Base-by-base conservation (phyloP, 2,113 vertebrate genomes). In the Lophura nycthemera region DNA sequence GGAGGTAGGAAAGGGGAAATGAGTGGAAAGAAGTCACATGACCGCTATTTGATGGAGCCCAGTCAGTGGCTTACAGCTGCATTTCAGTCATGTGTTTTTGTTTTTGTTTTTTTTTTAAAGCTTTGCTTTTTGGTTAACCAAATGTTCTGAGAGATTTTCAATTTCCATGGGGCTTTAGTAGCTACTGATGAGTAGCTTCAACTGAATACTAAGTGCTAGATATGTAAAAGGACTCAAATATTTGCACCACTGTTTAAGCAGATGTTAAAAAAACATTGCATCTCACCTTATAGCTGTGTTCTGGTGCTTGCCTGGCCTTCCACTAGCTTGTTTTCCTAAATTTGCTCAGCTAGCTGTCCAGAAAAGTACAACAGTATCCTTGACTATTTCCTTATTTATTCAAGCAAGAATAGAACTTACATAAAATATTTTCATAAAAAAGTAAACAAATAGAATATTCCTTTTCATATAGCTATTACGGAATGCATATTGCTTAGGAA, bases 41-140 rank as follows among this genome's bases (percentile, higher is more conserved):
- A 0, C 1, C 27, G 11, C 11, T 38, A 2, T 38, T 50, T 3
- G 10, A 6, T 88, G 4, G 2, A 40, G 25, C 72, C 48, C 61
- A n/a, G 13, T 83, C 52, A 30, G 52, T 29, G 59, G 13, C 40
- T 83, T 93, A 40, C 16, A 70, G 1, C 40, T 76, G 13, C n/a
- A 3, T 48, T 24, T 34, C 6, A 5, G 30, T 34, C 11, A 16
- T 43, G 9, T 22, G n/a, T 25, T 45, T 27, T 13, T 21, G 32
- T 11, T n/a, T 16, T 20, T 19, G 13, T 13, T 4, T 45, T 4
- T 45, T 45, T 50, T 65, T 67, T 54, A 38, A 15, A 21, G 10
- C 21, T 61, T 59, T 54, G 14, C 38, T 84, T 38, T 38, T 38
- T 38, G 38, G 38, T 38, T 38, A 38, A 57, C 11, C 57, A n/a